Base-by-base conservation (phyloP, 2,113 vertebrate species). In the Rutilus rutilus region DNA sequence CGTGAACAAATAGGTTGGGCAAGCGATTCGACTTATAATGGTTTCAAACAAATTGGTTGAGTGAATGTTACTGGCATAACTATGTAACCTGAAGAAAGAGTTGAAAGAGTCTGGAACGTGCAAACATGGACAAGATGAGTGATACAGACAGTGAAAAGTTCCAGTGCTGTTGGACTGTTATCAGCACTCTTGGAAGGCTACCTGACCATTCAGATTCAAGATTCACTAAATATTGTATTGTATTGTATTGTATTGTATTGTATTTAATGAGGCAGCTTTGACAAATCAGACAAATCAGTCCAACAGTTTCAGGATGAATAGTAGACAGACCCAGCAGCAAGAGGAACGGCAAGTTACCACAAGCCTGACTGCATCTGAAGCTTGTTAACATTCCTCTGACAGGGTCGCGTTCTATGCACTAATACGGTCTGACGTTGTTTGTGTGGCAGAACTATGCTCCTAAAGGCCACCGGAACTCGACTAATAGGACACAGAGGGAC, bases 321-420 rank as follows among this genome's bases (percentile, higher is more conserved):
- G 5, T 19, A 27, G 21, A 30, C 85, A 86, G 57, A n/a, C 30
- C 11, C 59, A 83, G 47, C 60, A 36, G 9, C 10, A 23, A 10
- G 19, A 47, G 59, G 57, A 64, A 25, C 17, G 36, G 27, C 57
- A 82, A 17, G 62, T 84, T 75, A 42, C 36, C 21, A 78, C 71
- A 82, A 74, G 36, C 36, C 67, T 54, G 59, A 86, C 45, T 21
- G 54, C 60, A 5, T 65, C 71, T 45, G 39, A 74, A 57, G 60
- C 80, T 75, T 50, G 67, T 82, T 83, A 71, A 87, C 73, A 83
- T 83, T 69, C 80, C n/a, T 82, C 47, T 52, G 39, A 25, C 78
- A 59, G 52, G 69, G 8, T n/a, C 39, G 3, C 15, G 8, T 52
- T 77, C 74, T 5, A 30, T 15, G 5, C 27, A 27, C 36, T 85